Percentiles rank a stretch among this genome's conserved stretches.
Conservation (phyloP, 2,113 vertebrate genomes). For the Ceyx melanurus region DNA sequence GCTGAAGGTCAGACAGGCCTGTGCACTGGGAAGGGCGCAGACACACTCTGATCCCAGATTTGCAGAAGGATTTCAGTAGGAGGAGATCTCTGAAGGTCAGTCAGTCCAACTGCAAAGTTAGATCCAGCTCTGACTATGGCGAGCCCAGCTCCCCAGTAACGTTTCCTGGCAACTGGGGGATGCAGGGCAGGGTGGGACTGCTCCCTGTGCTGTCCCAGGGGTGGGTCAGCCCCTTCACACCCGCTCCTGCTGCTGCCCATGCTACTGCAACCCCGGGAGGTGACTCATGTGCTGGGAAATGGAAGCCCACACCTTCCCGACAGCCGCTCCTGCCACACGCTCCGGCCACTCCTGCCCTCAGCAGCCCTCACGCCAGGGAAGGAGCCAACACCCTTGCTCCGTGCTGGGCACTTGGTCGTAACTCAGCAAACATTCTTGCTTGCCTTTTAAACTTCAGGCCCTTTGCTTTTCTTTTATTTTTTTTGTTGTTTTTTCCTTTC, state of each 20-base stretch:
- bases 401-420: conserved; percentile 53
- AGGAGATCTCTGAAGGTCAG: conserved; percentile 33
- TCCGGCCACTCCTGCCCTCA: conserved; percentile 69
- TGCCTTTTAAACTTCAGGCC: conserved; percentile 27
- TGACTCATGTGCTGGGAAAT: conserved; percentile 81
- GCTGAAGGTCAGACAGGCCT: neutral
- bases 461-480: neutral
- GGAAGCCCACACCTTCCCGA: conserved; percentile 75
- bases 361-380: conserved; percentile 70
- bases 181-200: conserved; percentile 55
- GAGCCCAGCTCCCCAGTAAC: neutral
- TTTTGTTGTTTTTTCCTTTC: neutral
- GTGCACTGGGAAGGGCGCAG: neutral
- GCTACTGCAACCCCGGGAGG: conserved; percentile 66
- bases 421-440: conserved; percentile 36
- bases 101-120: neutral
- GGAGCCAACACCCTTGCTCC: conserved; percentile 50
- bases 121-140: neutral
- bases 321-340: conserved; percentile 54
- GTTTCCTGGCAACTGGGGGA: conserved; percentile 35
- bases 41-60: conserved; percentile 4
- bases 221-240: conserved; percentile 45
- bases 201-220: conserved; percentile 36
- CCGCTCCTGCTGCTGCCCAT: conserved; percentile 66
- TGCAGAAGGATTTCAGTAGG: conserved; percentile 39